Percentiles rank a stretch among this genome's conserved stretches.
Evolutionary conservation across 2,888 invertebrate species (phyloP).

Genomic region (Heteromyza rotundicornis): DNA sequence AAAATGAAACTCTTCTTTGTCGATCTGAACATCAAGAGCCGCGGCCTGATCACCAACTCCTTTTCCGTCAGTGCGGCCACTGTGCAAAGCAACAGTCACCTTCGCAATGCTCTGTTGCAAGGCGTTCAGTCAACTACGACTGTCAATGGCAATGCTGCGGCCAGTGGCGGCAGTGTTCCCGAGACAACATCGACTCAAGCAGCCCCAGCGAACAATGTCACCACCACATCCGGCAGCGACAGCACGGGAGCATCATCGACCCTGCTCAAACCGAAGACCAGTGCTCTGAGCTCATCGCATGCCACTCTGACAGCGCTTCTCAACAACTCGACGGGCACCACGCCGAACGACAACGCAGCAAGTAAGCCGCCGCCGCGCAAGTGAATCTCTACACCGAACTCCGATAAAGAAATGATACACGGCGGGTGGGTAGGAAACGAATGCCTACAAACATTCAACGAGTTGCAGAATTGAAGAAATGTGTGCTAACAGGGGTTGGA

Average conservation of each 20-base stretch:
- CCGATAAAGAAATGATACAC: too few species aligned
- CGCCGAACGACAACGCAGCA: not conserved
- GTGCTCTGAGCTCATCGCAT: conserved; percentile 60
- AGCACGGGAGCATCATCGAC: conserved; percentile 8
- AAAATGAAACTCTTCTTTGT: conserved; percentile 66
- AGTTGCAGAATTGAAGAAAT: too few species aligned
- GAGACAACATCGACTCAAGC: conserved; percentile 9
- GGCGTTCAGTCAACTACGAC: conserved; percentile 38
- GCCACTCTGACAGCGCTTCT: conserved; percentile 61
- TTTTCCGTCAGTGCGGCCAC: conserved; percentile 46
- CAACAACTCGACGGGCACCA: conserved; percentile 44
- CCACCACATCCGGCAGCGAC: conserved; percentile 32
- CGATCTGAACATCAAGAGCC: conserved; percentile 61
- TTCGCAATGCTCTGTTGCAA: conserved; percentile 57
- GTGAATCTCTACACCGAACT: not conserved
- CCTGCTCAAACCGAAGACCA: conserved; percentile 37
- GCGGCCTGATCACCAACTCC: conserved; percentile 60
- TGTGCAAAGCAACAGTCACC: conserved; percentile 47
- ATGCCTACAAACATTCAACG: too few species aligned
- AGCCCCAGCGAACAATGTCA: conserved; percentile 9
- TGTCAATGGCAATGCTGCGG: not conserved
- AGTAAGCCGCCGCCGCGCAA: not conserved
- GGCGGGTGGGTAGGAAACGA: too few species aligned
- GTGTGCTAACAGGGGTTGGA: too few species aligned
- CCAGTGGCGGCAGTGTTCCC: not conserved